A percentile compares a stretch with the other conserved stretches of the same genome.
phyloP scores from a whole-genome alignment of 2,888 invertebrate genomes.

The Baccha elongata region DNA sequence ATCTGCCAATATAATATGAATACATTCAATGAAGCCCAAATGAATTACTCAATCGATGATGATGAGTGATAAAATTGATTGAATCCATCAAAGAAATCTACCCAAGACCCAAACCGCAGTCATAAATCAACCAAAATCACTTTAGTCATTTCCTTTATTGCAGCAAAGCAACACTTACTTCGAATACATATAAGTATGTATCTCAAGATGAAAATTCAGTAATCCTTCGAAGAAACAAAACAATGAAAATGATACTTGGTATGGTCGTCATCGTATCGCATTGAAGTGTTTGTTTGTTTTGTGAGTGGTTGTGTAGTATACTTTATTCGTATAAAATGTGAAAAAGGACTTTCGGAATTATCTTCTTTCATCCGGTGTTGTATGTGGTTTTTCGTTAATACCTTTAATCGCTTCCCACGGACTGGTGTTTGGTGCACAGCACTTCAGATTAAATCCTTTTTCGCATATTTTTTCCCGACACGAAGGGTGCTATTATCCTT shows the following conservation, averaged over 20 bases:
- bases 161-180: conserved; percentile 6
- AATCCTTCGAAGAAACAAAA: conserved; percentile 19
- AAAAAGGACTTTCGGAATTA: conserved; percentile 33
- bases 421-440: conserved; percentile 35
- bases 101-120: conserved; percentile 11
- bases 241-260: conserved; percentile 35
- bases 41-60: conserved; percentile 34
- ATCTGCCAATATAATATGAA: not conserved
- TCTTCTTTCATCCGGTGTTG: conserved; percentile 43
- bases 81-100: conserved; percentile 28
- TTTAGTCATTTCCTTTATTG: conserved; percentile 40
- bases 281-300: not conserved
- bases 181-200: conserved; percentile 20
- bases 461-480: conserved; percentile 11
- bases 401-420: conserved; percentile 64
- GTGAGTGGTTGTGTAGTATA: not conserved
- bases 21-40: conserved; percentile 14
- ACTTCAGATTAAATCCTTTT: conserved; percentile 55
- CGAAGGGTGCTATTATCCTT: conserved; percentile 61
- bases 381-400: conserved; percentile 43
- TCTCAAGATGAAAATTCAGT: no score
- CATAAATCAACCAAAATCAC: conserved; percentile 36
- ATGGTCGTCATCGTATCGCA: not conserved
- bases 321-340: not conserved
- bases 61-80: conserved; percentile 49